A percentile compares a stretch with the other conserved stretches of the same genome.
These are phyloP conservation scores for Teleogryllus occipitalis DNA, from an alignment of 1,140 invertebrate species.

Conservation along the genomic window DNA sequence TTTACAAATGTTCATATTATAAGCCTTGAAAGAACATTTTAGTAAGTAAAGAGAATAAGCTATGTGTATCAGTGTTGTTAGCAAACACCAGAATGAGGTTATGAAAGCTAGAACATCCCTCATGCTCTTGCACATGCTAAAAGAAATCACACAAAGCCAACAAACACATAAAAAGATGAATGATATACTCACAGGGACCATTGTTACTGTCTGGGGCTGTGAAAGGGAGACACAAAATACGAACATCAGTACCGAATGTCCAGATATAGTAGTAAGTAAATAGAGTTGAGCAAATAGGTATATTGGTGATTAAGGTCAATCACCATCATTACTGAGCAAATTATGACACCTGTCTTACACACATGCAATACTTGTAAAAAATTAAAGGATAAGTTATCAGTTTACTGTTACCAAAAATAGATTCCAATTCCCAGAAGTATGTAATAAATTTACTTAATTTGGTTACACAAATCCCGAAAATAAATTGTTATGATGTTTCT, in stretches of 20 bases:
- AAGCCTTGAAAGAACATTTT: background rate
- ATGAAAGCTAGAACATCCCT: background rate
- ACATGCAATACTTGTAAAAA: background rate
- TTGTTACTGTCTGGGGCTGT: conserved; percentile 73
- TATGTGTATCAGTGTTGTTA: too few relatives aligned
- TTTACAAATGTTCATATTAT: background rate
- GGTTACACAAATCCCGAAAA: background rate
- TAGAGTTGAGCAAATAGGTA: background rate
- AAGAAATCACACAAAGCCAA: conserved; percentile 12
- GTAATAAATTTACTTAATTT: background rate
- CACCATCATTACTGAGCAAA: background rate
- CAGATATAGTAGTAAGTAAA: background rate
- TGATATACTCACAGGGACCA: conserved; percentile 72
- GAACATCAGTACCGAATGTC: conserved; percentile 20
- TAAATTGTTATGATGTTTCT: background rate
- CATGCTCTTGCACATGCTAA: background rate
- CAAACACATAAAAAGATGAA: conserved; percentile 36
- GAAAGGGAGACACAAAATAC: conserved; percentile 31
- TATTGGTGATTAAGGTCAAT: background rate
- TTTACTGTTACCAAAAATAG: background rate
- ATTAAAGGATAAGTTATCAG: background rate
- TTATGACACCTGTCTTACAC: background rate
- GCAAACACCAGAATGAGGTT: too few relatives aligned
- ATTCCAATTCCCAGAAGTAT: background rate
- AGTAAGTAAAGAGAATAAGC: too few relatives aligned